Evolutionary conservation across 2,113 vertebrate genomes (phyloP), one percentile per base, ranked within the genome.

Genomic region (Notothenia rossii): DNA sequence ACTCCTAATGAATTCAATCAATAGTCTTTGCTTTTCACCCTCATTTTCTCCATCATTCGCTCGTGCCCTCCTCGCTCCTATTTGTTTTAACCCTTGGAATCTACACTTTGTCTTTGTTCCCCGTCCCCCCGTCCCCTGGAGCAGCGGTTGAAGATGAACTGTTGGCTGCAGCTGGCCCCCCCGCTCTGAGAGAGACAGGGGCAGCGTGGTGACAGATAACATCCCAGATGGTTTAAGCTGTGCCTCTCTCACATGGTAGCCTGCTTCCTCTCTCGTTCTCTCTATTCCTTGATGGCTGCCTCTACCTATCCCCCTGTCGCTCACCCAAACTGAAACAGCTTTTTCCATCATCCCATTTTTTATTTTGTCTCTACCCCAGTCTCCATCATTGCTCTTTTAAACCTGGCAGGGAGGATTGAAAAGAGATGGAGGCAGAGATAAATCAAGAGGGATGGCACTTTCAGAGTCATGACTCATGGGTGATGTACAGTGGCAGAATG

Each of bases 1-100:
- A 67, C 14, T 77, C 58, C 64, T 91, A 79, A 91, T 86, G 72
- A 81, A 85, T 70, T 83, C 72, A 85, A 89, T 91, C 86, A 80
- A 91, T 83, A 88, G 66, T 60, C 66, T 79, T 81, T 75, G 77
- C 60, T 79, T 75, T 85, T 68, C 25, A 13, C 71, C 73, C 65
- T 71, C 66, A 76, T 81, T 81, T 82, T 84, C 72, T 71, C 53
- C 22, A 84, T 63, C 72, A 71, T 50, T 76, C 17, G 22, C 53
- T 70, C 59, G n/a, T 25, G 33, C 72, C 33, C 36, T 60, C 33
- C 48, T 69, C 64, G 36, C 48, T 66, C 15, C 15, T 29, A 18
- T 61, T 11, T 13, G 22, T 58, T 60, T 48, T 51, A 40, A 53
- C 36, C 0, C 49, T 54, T 22, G 71, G 43, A 61, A 70, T 55